Percentiles rank a stretch among this genome's conserved stretches.
Evolutionary conservation across 2,888 invertebrate genomes (phyloP).

Genomic region (Arctia plantaginis): DNA sequence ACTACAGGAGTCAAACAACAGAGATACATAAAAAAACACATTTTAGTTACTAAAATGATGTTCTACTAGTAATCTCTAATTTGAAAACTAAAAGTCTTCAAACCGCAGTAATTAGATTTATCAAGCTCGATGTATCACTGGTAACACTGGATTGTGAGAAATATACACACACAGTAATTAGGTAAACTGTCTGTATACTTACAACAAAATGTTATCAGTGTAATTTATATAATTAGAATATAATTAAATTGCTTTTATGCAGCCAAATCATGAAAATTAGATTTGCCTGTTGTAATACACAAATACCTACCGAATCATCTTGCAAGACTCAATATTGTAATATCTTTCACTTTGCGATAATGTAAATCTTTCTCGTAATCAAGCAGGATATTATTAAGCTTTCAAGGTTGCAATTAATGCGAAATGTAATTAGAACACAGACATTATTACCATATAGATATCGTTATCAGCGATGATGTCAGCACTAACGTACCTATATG

Average conservation of each 20-base stretch:
- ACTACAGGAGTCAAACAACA: too few species aligned
- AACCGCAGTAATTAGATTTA: not conserved
- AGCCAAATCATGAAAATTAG: not conserved
- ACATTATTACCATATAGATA: not conserved
- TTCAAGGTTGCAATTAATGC: not conserved
- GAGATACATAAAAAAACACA: not conserved
- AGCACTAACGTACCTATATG: not conserved
- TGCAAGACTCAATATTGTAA: not conserved
- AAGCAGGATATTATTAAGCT: not conserved
- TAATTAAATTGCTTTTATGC: not conserved
- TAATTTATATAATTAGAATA: not conserved
- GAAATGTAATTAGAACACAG: not conserved
- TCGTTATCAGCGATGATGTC: not conserved
- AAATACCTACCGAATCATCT: not conserved
- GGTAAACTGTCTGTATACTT: not conserved
- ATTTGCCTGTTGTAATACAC: not conserved
- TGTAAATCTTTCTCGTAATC: not conserved
- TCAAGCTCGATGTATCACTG: not conserved
- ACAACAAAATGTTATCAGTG: not conserved
- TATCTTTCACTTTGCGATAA: not conserved
- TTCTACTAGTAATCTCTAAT: not conserved
- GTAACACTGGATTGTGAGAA: not conserved
- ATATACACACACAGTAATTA: not conserved
- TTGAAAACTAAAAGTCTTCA: not conserved
- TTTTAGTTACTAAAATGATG: not conserved